These are phyloP conservation scores for Numenius arquata DNA, from an alignment of 2,113 vertebrate species.

Conservation along the genomic window DNA sequence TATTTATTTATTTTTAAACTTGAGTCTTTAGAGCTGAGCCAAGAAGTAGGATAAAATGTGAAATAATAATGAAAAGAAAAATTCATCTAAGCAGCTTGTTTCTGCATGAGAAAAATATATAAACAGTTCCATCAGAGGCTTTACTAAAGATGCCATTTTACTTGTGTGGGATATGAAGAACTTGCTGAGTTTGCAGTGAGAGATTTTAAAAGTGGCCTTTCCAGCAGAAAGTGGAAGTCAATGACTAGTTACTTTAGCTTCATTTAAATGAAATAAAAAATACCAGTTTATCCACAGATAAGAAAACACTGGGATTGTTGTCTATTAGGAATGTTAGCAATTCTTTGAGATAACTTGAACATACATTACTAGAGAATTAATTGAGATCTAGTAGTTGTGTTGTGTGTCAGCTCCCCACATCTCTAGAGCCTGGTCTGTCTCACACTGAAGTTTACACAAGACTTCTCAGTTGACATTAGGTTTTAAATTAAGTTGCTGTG, in stretches of 20 bases:
- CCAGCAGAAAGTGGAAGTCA: slow-evolving; percentile 12
- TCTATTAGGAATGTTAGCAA: background rate
- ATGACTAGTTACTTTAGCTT: background rate
- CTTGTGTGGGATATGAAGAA: background rate
- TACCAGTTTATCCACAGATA: background rate
- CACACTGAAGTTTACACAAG: background rate
- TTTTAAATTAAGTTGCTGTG: background rate
- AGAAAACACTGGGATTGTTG: background rate
- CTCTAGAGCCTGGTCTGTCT: background rate
- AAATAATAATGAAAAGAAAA: background rate
- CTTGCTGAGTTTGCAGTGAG: background rate
- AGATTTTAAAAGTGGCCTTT: slow-evolving; percentile 5
- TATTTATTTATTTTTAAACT: slow-evolving; percentile 25
- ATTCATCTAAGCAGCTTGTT: background rate
- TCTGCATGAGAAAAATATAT: background rate
- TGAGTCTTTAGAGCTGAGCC: background rate
- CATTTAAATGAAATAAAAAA: slow-evolving; percentile 45
- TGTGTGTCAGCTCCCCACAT: background rate
- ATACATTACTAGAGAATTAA: background rate
- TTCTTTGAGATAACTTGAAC: background rate
- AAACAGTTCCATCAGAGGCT: background rate
- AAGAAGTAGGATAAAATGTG: slow-evolving; percentile 6
- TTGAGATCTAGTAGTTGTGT: background rate
- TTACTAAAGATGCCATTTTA: background rate
- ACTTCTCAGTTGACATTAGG: background rate